These are phyloP conservation scores for Molorchus minor DNA, from an alignment of 2,888 invertebrate species.

Conservation along the genomic window DNA sequence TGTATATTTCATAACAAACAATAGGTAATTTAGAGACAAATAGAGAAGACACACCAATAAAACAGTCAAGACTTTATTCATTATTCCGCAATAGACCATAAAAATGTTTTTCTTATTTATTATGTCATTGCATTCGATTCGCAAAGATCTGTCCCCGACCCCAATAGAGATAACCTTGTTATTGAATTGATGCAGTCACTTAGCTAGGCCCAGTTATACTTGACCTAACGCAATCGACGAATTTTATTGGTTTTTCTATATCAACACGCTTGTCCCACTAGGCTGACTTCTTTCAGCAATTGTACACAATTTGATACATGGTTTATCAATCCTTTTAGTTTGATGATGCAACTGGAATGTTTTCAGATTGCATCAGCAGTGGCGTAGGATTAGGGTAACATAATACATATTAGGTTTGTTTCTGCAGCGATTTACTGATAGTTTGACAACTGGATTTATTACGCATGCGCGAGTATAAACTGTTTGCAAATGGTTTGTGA, in stretches of 20 bases:
- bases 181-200: slow-evolving; percentile 42
- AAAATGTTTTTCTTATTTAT: slow-evolving; percentile 31
- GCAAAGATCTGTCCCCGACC: slow-evolving; percentile 44
- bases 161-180: slow-evolving; percentile 44
- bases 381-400: background rate
- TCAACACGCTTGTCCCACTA: slow-evolving; percentile 1
- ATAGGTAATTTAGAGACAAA: no score
- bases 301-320: background rate
- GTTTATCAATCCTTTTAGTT: slow-evolving; percentile 2
- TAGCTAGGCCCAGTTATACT: slow-evolving; percentile 48
- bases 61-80: no score
- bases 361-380: background rate
- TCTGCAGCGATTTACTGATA: no score
- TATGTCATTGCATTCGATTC: slow-evolving; percentile 34
- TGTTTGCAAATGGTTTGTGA: no score
- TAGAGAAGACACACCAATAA: no score
- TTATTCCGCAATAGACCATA: slow-evolving; percentile 1
- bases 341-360: background rate
- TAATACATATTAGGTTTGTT: background rate
- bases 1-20: no score
- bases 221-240: slow-evolving; percentile 46
- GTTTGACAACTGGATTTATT: no score
- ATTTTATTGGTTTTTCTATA: slow-evolving; percentile 32
- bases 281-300: slow-evolving; percentile 4
- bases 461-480: no score